Conservation (phyloP, 1,140 invertebrate species). For the Caenorhabditis brenneri region DNA sequence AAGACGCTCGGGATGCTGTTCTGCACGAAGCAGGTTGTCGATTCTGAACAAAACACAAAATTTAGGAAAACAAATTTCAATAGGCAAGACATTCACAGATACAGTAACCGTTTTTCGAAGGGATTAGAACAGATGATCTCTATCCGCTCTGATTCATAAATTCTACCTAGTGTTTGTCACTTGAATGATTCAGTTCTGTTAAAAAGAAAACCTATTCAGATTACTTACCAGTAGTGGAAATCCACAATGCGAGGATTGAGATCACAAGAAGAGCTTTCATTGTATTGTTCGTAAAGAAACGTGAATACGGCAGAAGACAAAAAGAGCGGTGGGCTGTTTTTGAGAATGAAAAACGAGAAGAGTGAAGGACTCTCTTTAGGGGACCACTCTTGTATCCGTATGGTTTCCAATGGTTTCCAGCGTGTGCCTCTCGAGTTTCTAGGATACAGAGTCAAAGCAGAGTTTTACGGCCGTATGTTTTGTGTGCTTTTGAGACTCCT, state of each 20-base stretch:
- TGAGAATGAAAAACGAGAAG: background rate
- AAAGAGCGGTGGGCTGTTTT: background rate
- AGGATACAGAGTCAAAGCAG: slow-evolving; percentile 27
- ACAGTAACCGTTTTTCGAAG: too few relatives aligned
- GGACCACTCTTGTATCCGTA: background rate
- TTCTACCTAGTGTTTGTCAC: background rate
- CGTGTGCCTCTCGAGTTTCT: background rate
- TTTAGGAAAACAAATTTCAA: too few relatives aligned
- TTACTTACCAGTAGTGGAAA: background rate
- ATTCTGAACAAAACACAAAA: background rate
- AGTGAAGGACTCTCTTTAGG: background rate
- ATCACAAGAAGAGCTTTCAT: slow-evolving; percentile 8
- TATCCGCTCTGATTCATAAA: too few relatives aligned
- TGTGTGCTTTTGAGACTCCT: slow-evolving; percentile 28
- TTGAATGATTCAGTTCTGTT: background rate
- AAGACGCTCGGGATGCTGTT: slow-evolving; percentile 19
- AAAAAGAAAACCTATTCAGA: too few relatives aligned
- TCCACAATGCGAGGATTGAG: background rate
- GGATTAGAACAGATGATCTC: too few relatives aligned
- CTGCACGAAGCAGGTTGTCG: slow-evolving; percentile 19
- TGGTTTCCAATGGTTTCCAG: slow-evolving; percentile 31
- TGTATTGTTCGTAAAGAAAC: background rate
- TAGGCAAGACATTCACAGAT: background rate
- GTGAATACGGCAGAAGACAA: background rate
- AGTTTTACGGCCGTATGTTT: background rate